Percentiles rank a stretch among this genome's conserved stretches.
phyloP scores from a whole-genome alignment of 2,888 invertebrate genomes.

The Seladonia tumulorum region DNA sequence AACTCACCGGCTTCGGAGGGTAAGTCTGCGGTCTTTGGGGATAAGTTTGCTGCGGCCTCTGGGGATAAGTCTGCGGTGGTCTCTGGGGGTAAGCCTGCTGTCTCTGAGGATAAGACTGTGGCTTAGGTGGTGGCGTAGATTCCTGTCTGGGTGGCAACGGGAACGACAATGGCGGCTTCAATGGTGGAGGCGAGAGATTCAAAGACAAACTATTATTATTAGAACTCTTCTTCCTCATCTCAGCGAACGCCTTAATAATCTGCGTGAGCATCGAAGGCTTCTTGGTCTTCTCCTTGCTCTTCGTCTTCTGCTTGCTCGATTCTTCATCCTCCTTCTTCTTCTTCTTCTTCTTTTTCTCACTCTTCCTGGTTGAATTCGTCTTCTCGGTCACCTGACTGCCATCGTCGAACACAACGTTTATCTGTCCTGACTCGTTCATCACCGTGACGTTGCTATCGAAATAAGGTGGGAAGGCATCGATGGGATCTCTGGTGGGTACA shows the following conservation, averaged over 20 bases:
- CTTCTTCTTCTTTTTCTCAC: constrained; percentile 38
- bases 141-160: constrained; percentile 18
- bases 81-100: constrained; percentile 27
- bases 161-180: not conserved
- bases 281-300: constrained; percentile 28
- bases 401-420: constrained; percentile 70
- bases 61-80: constrained; percentile 3
- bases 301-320: constrained; percentile 31
- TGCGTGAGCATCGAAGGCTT: constrained; percentile 63
- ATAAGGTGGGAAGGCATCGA: constrained; percentile 77
- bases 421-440: constrained; percentile 57
- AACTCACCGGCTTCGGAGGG: constrained; percentile 50
- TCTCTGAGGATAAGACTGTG: not conserved
- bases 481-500: constrained; percentile 60
- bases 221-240: constrained; percentile 60
- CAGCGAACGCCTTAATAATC: constrained; percentile 66
- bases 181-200: constrained; percentile 40
- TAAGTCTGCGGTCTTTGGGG: constrained; percentile 25
- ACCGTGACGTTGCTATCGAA: constrained; percentile 69
- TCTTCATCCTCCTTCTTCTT: constrained; percentile 24
- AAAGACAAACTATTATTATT: constrained; percentile 10
- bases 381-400: not conserved
- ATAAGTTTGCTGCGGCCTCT: not conserved
- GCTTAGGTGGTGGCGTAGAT: not conserved
- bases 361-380: not conserved